phyloP scores from a whole-genome alignment of 2,113 vertebrate species.

The Ondatra zibethicus region DNA sequence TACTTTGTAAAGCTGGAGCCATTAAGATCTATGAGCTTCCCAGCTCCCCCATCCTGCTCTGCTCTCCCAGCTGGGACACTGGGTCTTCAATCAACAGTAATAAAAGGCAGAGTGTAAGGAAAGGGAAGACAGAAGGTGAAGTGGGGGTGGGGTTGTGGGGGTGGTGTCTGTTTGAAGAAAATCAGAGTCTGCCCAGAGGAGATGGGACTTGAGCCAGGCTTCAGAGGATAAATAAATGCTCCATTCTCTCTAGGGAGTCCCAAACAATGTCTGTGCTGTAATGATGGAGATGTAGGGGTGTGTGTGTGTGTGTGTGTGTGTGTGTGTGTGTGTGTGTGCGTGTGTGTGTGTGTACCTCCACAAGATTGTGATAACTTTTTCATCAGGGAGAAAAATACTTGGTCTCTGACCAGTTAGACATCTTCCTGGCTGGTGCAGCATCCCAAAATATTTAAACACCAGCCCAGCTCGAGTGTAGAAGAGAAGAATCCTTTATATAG shows the following conservation, averaged over 20 bases:
- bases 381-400: not conserved
- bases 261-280: not conserved
- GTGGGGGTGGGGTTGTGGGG: not conserved
- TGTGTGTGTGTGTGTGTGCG: not conserved
- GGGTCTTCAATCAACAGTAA: not conserved
- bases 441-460: not conserved
- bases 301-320: not conserved
- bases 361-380: not conserved
- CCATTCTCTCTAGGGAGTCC: not conserved
- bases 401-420: not conserved
- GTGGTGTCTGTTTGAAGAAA: not conserved
- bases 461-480: not conserved
- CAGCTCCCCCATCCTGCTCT: not conserved
- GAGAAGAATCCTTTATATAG: not conserved
- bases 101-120: slow-evolving; percentile 6
- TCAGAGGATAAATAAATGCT: not conserved
- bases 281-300: not conserved
- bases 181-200: not conserved
- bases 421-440: not conserved
- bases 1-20: slow-evolving; percentile 3
- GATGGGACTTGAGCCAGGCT: not conserved
- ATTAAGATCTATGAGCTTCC: not conserved
- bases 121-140: not conserved
- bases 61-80: not conserved
- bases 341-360: not conserved